A percentile compares a stretch with the other conserved stretches of the same genome.
Conservation (phyloP, 1,140 invertebrate species). For the Aphis craccivora region DNA sequence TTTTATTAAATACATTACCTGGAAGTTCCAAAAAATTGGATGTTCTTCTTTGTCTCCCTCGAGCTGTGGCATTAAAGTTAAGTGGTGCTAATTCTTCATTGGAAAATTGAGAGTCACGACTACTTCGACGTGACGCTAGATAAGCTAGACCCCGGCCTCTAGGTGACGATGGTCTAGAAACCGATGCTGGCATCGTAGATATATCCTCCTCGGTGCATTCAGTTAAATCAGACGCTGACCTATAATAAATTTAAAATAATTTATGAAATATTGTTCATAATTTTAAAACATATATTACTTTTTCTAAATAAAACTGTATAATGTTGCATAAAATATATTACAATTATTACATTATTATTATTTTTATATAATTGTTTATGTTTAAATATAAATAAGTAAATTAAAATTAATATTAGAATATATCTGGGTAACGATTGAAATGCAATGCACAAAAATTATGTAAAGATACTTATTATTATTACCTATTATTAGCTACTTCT, state of each 20-base stretch:
- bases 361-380: not conserved
- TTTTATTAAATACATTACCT: slow-evolving; percentile 66
- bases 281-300: not conserved
- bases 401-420: no score
- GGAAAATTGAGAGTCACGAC: slow-evolving; percentile 73
- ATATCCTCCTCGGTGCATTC: slow-evolving; percentile 35
- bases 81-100: slow-evolving; percentile 80
- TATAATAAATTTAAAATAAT: not conserved
- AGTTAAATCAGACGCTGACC: slow-evolving; percentile 54
- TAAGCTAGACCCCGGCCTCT: slow-evolving; percentile 67
- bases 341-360: not conserved
- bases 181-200: not conserved
- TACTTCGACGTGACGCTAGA: slow-evolving; percentile 76
- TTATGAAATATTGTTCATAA: not conserved
- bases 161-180: slow-evolving; percentile 34
- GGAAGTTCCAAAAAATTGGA: slow-evolving; percentile 88
- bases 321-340: not conserved
- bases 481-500: no score
- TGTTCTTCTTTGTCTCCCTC: slow-evolving; percentile 77
- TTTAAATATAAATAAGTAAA: no score
- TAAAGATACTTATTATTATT: no score
- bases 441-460: no score
- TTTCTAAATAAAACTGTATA: not conserved
- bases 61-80: slow-evolving; percentile 77
- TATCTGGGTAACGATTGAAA: no score